phyloP scores from a whole-genome alignment of 2,888 invertebrate genomes.

The Drosophila kuntzei region DNA sequence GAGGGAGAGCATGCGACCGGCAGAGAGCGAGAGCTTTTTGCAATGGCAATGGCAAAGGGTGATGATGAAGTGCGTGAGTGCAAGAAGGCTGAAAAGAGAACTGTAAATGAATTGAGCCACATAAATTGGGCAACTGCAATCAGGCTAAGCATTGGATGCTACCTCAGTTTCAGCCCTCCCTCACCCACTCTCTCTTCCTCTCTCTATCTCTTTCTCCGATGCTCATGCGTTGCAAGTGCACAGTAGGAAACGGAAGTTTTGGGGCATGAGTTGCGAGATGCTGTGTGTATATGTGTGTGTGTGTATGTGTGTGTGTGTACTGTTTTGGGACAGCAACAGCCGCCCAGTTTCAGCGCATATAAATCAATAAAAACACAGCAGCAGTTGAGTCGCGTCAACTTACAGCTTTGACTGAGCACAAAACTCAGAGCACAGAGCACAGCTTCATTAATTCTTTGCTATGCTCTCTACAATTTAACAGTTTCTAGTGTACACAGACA shows the following conservation, averaged over 20 bases:
- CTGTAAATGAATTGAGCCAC: conserved; percentile 68
- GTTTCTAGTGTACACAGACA: conserved; percentile 44
- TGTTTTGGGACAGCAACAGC: conserved; percentile 75
- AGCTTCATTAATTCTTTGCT: conserved; percentile 60
- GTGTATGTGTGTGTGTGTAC: conserved; percentile 26
- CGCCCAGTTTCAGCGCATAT: conserved; percentile 70
- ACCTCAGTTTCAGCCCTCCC: conserved; percentile 14
- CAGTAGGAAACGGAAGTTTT: conserved; percentile 71
- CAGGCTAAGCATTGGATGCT: conserved; percentile 13
- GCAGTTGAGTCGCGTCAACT: conserved; percentile 21
- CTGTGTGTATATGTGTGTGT: conserved; percentile 31
- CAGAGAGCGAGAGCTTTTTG: conserved; percentile 33
- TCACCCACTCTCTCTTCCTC: conserved; percentile 12
- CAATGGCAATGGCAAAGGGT: conserved; percentile 55
- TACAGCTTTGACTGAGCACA: conserved; percentile 36
- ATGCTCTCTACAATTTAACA: conserved; percentile 50
- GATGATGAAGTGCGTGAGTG: conserved; percentile 57
- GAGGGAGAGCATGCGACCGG: conserved; percentile 24
- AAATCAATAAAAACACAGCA: conserved; percentile 78
- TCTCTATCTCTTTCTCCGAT: conserved; percentile 7
- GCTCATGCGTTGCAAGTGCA: conserved; percentile 59
- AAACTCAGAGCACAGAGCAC: conserved; percentile 37
- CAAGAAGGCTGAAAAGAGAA: conserved; percentile 33
- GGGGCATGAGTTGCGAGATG: conserved; percentile 38
- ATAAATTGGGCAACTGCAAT: conserved; percentile 64